Percentiles rank a stretch among this genome's conserved stretches.
Conservation (phyloP, 2,113 vertebrate species). For the Festucalex cinctus region DNA sequence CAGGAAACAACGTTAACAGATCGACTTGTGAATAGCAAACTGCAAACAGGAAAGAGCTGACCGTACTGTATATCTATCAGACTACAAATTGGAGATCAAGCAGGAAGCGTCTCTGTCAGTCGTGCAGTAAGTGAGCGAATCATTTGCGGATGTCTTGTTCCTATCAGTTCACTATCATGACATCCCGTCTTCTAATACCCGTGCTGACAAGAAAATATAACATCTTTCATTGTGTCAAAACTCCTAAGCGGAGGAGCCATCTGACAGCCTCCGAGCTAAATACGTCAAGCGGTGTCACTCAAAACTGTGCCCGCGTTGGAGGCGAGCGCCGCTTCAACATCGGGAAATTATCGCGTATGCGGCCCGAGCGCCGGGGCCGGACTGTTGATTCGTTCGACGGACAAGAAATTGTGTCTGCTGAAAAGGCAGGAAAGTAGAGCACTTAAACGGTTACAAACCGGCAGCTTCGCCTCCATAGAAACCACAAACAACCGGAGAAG, state of each 20-base stretch:
- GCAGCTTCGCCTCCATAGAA: neutral
- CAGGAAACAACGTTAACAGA: no score
- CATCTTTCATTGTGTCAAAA: conserved; percentile 40
- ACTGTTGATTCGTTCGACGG: conserved; percentile 37
- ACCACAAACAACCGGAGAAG: neutral
- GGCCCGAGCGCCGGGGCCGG: conserved; percentile 8
- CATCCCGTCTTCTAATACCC: conserved; percentile 36
- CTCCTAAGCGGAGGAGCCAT: conserved; percentile 29
- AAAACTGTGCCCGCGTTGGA: neutral
- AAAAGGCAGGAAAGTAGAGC: conserved; percentile 31
- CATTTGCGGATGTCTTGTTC: conserved; percentile 48
- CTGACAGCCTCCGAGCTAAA: conserved; percentile 52
- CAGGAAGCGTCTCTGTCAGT: conserved; percentile 11
- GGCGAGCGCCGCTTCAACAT: neutral
- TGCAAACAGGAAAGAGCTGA: neutral
- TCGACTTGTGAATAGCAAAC: neutral
- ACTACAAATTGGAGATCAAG: conserved; percentile 7
- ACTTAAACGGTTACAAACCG: conserved; percentile 5
- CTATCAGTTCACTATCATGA: conserved; percentile 40
- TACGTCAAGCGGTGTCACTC: conserved; percentile 40
- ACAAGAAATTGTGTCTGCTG: neutral
- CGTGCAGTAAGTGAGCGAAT: conserved; percentile 18
- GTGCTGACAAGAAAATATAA: conserved; percentile 50
- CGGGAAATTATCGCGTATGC: conserved; percentile 11
- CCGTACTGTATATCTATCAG: neutral